Percentiles rank a stretch among this genome's conserved stretches.
These are phyloP conservation scores for Nymphalis io DNA, from an alignment of 1,140 invertebrate genomes.

Conservation along the genomic window DNA sequence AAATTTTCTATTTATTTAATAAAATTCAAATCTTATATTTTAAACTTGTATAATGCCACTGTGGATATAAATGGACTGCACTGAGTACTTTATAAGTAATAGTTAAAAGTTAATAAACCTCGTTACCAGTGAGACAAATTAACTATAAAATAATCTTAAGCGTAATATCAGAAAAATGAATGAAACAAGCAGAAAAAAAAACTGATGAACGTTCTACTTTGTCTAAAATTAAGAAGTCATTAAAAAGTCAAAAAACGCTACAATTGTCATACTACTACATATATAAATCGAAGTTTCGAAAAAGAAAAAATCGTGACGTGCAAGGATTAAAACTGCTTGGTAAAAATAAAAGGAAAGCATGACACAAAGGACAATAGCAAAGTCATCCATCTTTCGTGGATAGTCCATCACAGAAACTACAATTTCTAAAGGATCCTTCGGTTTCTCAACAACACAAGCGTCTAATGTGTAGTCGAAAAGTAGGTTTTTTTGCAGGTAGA, in stretches of 20 bases:
- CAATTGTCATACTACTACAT: too few relatives aligned
- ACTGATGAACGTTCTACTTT: too few relatives aligned
- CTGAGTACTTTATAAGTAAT: not conserved
- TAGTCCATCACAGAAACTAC: not conserved
- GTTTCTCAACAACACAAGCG: not conserved
- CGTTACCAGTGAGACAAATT: not conserved
- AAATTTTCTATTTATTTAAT: constrained; percentile 37
- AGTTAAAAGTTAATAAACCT: not conserved
- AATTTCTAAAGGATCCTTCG: not conserved
- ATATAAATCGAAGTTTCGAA: too few relatives aligned
- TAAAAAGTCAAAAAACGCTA: too few relatives aligned
- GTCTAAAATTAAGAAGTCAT: too few relatives aligned
- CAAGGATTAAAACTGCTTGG: not conserved
- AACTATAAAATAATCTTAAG: too few relatives aligned
- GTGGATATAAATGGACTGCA: not conserved
- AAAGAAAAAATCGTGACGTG: too few relatives aligned
- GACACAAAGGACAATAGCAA: not conserved
- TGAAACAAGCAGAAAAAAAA: too few relatives aligned
- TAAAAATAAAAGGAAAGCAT: not conserved
- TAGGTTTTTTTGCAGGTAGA: not conserved
- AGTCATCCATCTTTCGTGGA: not conserved
- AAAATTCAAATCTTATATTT: constrained; percentile 20
- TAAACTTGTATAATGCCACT: not conserved
- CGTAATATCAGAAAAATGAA: too few relatives aligned
- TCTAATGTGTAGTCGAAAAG: not conserved